Base-by-base conservation (phyloP, 2,113 vertebrate genomes). In the Scartelaos histophorus region DNA sequence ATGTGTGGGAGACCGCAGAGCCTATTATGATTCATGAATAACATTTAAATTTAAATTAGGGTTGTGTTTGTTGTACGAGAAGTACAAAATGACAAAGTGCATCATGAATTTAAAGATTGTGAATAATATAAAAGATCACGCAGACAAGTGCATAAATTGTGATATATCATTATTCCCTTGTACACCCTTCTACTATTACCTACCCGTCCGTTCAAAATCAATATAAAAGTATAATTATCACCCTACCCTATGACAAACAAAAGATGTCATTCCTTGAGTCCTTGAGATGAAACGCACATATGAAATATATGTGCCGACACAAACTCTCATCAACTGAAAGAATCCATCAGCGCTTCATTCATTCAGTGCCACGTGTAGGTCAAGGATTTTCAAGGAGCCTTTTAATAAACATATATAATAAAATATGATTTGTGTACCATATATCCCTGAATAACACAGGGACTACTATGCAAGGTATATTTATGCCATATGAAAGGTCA, bases 331-430 rank as follows among this genome's bases (percentile, higher is more conserved):
- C 13, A 60, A 24, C 57, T 13, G 57, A 29, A 24, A 60, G 29
- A 62, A 35, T 62, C 29, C 34, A 10, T 17, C 29, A 11, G 17
- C 61, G 12, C 61, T 34, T 34, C 25, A 24, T 57, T 25, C 58
- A 61, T n/a, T n/a, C 19, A 54, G 51, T 10, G 24, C 24, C 15
- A 17, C 5, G 10, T 3, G 21, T 0, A 12, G 61, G 61, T 64
- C 61, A 64, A 38, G 29, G 61, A 64, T 19, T n/a, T 34, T 64
- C 61, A 43, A 38, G 34, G 61, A 64, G 29, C n/a, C 60, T 17
- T 10, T 9, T 64, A 17, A 64, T 21, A 15, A 61, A 34, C 5
- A 24, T 34, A 15, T 4, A 10, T 7, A n/a, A 64, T 38, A 38
- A 64, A 64, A 35, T 17, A 19, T 38, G 60, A 62, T 21, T 34